A percentile compares a stretch with the other conserved stretches of the same genome.
Evolutionary conservation across 2,113 vertebrate species (phyloP).

Genomic region (Cyanoderma ruficeps): DNA sequence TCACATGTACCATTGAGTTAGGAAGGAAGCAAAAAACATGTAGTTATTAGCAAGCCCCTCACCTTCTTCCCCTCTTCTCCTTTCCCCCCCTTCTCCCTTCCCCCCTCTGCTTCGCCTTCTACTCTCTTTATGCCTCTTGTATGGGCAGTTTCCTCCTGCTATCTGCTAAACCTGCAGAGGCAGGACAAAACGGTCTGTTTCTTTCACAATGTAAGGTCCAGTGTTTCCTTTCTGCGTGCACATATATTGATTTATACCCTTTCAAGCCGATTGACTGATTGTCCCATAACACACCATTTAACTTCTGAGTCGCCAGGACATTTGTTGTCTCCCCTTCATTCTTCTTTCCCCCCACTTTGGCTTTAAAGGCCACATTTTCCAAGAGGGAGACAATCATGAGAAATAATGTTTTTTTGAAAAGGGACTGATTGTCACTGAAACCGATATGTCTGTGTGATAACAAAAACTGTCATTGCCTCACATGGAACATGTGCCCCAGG

Average conservation of each 20-base stretch:
- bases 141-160: neutral
- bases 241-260: neutral
- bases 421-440: conserved; percentile 74
- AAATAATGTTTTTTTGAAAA: conserved; percentile 70
- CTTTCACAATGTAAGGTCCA: neutral
- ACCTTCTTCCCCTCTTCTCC: neutral
- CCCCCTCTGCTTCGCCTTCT: neutral
- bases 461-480: conserved; percentile 77
- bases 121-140: neutral
- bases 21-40: conserved; percentile 71
- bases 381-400: conserved; percentile 68
- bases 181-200: neutral
- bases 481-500: conserved; percentile 66
- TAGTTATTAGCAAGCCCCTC: conserved; percentile 40
- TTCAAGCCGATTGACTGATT: neutral
- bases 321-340: conserved; percentile 49
- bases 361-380: conserved; percentile 67
- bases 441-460: conserved; percentile 75
- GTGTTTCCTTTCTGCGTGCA: neutral
- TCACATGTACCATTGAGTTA: conserved; percentile 69
- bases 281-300: conserved; percentile 42
- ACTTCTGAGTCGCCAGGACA: conserved; percentile 45
- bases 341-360: neutral
- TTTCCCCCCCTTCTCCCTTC: neutral
- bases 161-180: neutral